Percentiles rank a stretch among this genome's conserved stretches.
Evolutionary conservation across 2,797 vertebrate species (phyloP).

Genomic region (Lerista edwardsae): DNA sequence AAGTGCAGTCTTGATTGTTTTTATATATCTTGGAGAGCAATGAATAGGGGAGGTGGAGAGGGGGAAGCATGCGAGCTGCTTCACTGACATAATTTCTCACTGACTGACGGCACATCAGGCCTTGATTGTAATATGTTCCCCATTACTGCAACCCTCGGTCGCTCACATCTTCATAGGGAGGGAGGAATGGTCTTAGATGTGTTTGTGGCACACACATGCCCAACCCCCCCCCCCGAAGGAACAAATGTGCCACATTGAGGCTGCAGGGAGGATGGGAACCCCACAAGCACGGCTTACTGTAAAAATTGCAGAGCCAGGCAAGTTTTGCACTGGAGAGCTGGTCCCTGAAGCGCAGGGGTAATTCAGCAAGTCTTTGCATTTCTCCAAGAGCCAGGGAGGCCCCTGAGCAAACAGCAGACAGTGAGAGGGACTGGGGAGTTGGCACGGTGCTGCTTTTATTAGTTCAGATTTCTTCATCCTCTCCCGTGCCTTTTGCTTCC

Average conservation of each 20-base stretch:
- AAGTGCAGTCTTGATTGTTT: not conserved
- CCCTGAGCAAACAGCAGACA: constrained; percentile 36
- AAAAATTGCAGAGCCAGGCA: constrained; percentile 24
- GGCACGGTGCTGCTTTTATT: constrained; percentile 34
- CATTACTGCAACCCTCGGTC: not conserved
- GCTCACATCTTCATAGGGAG: not conserved
- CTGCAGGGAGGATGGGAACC: constrained; percentile 15
- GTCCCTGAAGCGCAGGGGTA: constrained; percentile 39
- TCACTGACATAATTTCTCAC: constrained; percentile 9
- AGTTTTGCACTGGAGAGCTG: not conserved
- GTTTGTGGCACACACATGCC: not conserved
- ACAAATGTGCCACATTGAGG: constrained; percentile 18
- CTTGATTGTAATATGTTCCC: constrained; percentile 15
- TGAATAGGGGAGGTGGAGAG: not conserved
- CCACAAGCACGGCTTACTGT: constrained; percentile 18
- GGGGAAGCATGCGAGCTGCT: constrained; percentile 22
- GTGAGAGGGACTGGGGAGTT: constrained; percentile 17
- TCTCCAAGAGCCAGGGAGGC: constrained; percentile 36
- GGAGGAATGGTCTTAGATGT: not conserved
- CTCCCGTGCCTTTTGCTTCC: constrained; percentile 35
- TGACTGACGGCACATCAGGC: not conserved
- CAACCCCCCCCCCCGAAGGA: not conserved
- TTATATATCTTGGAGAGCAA: constrained; percentile 10
- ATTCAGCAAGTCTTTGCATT: constrained; percentile 27
- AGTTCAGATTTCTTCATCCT: constrained; percentile 39